A percentile compares a stretch with the other conserved stretches of the same genome.
These are phyloP conservation scores for Steinernema khuongi DNA, from an alignment of 1,140 invertebrate genomes.

Conservation along the genomic window DNA sequence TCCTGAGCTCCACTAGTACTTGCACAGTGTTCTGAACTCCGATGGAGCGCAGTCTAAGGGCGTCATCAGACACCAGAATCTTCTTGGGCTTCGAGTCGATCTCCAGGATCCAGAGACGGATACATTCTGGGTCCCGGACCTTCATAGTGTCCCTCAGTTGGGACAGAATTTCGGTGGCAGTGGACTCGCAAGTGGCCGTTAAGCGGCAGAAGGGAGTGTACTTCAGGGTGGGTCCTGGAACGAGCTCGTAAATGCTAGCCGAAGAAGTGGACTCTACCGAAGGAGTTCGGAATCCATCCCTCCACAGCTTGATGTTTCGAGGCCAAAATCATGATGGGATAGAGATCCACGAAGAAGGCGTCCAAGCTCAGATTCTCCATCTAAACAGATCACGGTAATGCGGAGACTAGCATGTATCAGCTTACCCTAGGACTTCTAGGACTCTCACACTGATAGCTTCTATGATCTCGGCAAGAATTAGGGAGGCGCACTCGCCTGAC, in stretches of 20 bases:
- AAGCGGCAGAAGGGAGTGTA: not conserved
- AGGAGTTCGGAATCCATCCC: not conserved
- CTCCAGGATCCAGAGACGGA: slow-evolving; percentile 5
- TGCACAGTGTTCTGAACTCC: not conserved
- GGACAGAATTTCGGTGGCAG: not conserved
- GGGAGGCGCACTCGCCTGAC: not conserved
- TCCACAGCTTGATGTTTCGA: not conserved
- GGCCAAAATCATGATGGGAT: not conserved
- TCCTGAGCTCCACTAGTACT: not conserved
- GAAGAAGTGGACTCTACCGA: not conserved
- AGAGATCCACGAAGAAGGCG: not conserved
- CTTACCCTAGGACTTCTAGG: not conserved
- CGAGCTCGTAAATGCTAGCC: not conserved
- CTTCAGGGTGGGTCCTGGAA: not conserved
- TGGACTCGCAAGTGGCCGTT: not conserved
- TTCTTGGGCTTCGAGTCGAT: slow-evolving; percentile 5
- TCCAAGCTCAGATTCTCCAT: not conserved
- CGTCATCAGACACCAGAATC: not conserved
- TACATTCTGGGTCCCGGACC: not conserved
- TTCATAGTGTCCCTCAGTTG: not conserved
- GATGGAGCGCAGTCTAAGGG: not conserved
- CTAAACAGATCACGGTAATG: not conserved
- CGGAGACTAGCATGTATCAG: not conserved
- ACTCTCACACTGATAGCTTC: not conserved
- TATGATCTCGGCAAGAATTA: not conserved